phyloP scores from a whole-genome alignment of 2,888 invertebrate species.

The Drosophila fungiperda region DNA sequence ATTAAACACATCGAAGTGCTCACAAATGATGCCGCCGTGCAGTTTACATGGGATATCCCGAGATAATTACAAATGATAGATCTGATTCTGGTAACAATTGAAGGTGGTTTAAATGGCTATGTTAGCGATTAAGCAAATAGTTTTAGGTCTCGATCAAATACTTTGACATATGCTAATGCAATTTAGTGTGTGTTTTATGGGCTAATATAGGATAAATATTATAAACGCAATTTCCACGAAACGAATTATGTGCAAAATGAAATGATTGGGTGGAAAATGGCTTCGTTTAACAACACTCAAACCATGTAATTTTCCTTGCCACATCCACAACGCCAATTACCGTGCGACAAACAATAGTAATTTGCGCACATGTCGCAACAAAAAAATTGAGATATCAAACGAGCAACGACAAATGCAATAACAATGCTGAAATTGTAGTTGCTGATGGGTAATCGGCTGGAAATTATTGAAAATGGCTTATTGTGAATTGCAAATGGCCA shows the following conservation, averaged over 20 bases:
- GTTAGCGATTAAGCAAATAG: background rate
- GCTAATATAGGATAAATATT: background rate
- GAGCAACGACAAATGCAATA: slow-evolving; percentile 9
- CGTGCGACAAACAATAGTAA: slow-evolving; percentile 50
- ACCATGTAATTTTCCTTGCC: too few species aligned
- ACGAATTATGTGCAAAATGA: background rate
- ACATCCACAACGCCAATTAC: slow-evolving; percentile 25
- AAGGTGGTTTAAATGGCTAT: background rate
- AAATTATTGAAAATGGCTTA: background rate
- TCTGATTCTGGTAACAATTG: background rate
- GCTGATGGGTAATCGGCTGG: background rate
- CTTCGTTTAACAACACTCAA: slow-evolving; percentile 9
- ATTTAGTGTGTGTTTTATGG: too few species aligned
- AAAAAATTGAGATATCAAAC: slow-evolving; percentile 34
- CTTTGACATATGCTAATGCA: background rate
- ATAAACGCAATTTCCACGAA: background rate
- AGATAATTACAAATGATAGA: background rate
- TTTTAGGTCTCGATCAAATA: too few species aligned
- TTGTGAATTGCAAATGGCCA: slow-evolving; percentile 10
- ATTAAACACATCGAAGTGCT: background rate
- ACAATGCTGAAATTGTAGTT: background rate
- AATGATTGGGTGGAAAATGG: background rate
- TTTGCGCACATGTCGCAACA: slow-evolving; percentile 45
- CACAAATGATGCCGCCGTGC: background rate
- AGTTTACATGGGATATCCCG: background rate